Base-by-base conservation (phyloP, 2,113 vertebrate genomes). In the Chaenocephalus aceratus region DNA sequence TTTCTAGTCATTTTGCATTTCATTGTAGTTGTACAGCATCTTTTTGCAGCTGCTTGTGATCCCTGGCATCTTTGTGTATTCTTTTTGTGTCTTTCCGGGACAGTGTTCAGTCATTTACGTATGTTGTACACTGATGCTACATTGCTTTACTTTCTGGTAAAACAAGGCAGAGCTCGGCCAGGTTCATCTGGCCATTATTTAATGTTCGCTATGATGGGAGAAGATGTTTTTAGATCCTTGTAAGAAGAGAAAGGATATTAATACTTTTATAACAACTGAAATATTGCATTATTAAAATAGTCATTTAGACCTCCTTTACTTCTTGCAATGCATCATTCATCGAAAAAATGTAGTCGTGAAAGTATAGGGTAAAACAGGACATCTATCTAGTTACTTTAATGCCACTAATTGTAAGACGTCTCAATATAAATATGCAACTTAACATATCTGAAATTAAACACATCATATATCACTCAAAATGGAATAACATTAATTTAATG, bases 71-170 rank as follows among this genome's bases (percentile, higher is more conserved):
- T 3, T 45, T 62, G 13, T 49, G 45, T 30, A 2, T 1, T 66
- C 21, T 59, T 14, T 18, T 6, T 13, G 49, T 3, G 16, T 23
- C 6, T 51, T 30, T 30, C 30, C 30, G 30, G 30, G 30, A 30
- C 30, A 48, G 46, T 36, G 30, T 54, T 41, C 12, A 21, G 4
- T 36, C 46, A 36, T 30, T 10, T 11, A 11, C 41, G 30, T 66
- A 34, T 56, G 49, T 56, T 80, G 45, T 41, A 41, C 36, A 7
- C 6, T 41, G 66, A 30, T 65, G 57, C 52, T 66, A 21, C 57
- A 49, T 52, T 58, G 12, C n/a, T 56, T 60, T 16, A 54, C 8
- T n/a, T 14, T 8, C 41, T 60, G 61, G 36, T 36, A 56, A 23
- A 59, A 59, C 18, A 16, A 49, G 5, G 8, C 14, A 44, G 36